phyloP scores from a whole-genome alignment of 2,888 invertebrate genomes.

The Cordilura impudica region DNA sequence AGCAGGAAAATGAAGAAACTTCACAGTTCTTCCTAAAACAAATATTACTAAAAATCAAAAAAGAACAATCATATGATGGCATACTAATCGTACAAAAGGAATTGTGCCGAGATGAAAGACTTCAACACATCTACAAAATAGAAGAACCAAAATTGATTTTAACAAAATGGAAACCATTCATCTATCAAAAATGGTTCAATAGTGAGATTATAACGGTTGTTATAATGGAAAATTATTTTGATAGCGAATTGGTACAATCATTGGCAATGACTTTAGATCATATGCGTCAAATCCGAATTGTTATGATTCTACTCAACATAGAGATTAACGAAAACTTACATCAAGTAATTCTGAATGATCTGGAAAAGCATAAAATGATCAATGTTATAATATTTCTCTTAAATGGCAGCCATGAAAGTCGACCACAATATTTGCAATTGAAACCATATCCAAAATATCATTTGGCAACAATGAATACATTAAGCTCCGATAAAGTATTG shows the following conservation, averaged over 20 bases:
- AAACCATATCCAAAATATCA: conserved; percentile 29
- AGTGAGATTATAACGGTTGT: conserved; percentile 2
- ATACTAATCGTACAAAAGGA: background rate
- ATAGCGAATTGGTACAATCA: background rate
- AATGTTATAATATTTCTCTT: conserved; percentile 21
- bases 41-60: background rate
- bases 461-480: background rate
- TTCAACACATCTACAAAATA: background rate
- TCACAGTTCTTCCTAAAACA: background rate
- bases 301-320: background rate
- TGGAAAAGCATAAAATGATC: conserved; percentile 8
- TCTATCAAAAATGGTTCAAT: background rate
- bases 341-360: background rate
- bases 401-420: background rate
- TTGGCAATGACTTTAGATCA: background rate
- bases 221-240: background rate
- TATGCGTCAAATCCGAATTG: conserved; percentile 13
- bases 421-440: conserved; percentile 1
- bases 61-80: background rate
- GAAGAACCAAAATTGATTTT: background rate
- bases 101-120: background rate
- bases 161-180: background rate
- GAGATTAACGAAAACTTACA: background rate
- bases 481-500: background rate
- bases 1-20: background rate